Percentiles rank a stretch among this genome's conserved stretches.
phyloP scores from a whole-genome alignment of 2,113 vertebrate species.

The Cavia aperea region DNA sequence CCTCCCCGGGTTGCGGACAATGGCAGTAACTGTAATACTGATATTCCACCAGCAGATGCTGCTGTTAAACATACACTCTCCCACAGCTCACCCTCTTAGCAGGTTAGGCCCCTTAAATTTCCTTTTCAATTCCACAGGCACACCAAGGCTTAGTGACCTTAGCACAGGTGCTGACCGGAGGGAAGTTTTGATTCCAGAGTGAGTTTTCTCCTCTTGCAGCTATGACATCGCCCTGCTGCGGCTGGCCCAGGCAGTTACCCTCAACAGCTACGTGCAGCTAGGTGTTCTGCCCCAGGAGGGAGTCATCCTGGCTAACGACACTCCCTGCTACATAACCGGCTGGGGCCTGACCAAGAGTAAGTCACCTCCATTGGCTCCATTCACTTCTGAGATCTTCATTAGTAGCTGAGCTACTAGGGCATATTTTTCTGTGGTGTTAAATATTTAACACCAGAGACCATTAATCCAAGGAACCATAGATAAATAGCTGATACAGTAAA shows the following conservation, averaged over 20 bases:
- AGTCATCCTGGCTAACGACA: constrained; percentile 81
- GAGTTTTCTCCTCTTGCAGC: constrained; percentile 68
- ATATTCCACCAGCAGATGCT: constrained; percentile 7
- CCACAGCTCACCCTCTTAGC: not conserved
- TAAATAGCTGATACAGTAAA: not conserved
- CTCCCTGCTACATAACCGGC: constrained; percentile 86
- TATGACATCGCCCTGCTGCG: constrained; percentile 87
- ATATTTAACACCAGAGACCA: not conserved
- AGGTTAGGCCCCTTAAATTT: not conserved
- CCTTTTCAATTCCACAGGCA: not conserved
- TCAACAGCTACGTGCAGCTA: constrained; percentile 84
- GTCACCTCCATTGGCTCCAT: constrained; percentile 54
- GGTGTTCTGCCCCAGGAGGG: constrained; percentile 77
- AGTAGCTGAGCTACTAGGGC: not conserved
- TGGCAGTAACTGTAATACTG: not conserved
- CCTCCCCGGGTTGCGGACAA: not conserved
- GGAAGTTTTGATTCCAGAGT: not conserved
- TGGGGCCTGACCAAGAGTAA: constrained; percentile 88
- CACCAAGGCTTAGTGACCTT: not conserved
- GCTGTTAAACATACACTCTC: constrained; percentile 19
- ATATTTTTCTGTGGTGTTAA: not conserved
- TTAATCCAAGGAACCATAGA: not conserved
- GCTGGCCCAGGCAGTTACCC: constrained; percentile 74
- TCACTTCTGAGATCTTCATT: not conserved
- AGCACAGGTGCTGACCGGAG: not conserved